Base-by-base conservation (phyloP, 2,113 vertebrate genomes). In the Myodes glareolus region DNA sequence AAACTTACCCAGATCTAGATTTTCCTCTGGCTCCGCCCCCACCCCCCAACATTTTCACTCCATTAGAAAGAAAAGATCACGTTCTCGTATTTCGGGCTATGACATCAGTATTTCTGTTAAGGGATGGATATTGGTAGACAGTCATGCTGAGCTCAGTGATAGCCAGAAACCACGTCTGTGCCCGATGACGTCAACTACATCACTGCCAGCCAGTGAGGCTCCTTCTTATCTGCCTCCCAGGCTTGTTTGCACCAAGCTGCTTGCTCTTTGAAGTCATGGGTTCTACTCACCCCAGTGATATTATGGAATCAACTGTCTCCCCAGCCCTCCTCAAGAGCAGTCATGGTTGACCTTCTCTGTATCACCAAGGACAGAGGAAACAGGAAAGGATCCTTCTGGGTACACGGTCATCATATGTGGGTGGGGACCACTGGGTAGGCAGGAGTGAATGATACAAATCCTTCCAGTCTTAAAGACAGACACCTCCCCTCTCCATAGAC, bases 61-160 rank as follows among this genome's bases (percentile, higher is more conserved):
- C 70, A 92, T 93, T 27, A 72, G 45, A 55, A 97, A 68, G 89
- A 92, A 77, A 90, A 96, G 72, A 52, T 47, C 68, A 52, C 80
- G 61, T 92, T 52, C 87, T 45, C 63, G 70, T 27, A 85, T 65
- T 61, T n/a, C 10, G 29, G 63, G 47, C 75, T 85, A 36, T 50
- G 61, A 47, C 4, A 31, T 55, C 82, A 84, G 63, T 27, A 17
- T 84, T 89, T 91, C 92, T 92, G 45, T 36, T 7, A 61, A 2
- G 29, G 94, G 72, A 25, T 7, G 23, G 50, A 39, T 65, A 33
- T 45, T 13, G 5, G 85, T 68, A 7, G 91, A 91, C 85, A 93
- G 63, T 76, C 72, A 10, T 2, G 2, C 9, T 50, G 85, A 47
- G 23, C 33, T 88, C 90, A 55, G 36, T 19, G 58, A 52, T 10